Base-by-base conservation (phyloP, 2,888 invertebrate species). In the Temnothorax ravouxi region DNA sequence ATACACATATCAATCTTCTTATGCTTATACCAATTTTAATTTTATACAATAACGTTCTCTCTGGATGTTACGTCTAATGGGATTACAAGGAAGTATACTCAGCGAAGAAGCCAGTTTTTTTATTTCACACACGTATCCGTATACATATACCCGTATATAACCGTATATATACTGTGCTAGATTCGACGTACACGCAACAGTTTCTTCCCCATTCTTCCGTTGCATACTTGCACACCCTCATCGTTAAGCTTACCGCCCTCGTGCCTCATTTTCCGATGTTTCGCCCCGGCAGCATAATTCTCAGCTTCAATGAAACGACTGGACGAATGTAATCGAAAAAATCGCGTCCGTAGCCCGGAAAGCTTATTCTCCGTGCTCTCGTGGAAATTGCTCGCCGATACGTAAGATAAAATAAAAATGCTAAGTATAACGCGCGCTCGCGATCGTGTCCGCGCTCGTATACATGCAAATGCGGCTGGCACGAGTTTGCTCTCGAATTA, bases 271-370 rank as follows among this genome's bases (percentile, higher is more conserved):
- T 54, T 15, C 54, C 69, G 56, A 21, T 50, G 75, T 75, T 82
- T 82, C 21, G 61, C 29, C 34, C 18, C 29, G 50, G 21, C 64
- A 59, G 81, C 83, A 52, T 54, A 85, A 82, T 88, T 85, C 25
- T 18, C 79, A 84, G 34, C 47, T 69, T 3, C 34, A 54, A 67
- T 29, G n/a, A 47, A 64, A 76, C 38, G 62, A 54, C 29, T 2
- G 47, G 47, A 59, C 69, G 6, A 69, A 77, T 15, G 21, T 6
- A 56, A 69, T 69, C 34, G 9, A 54, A 75, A 29, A 47, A 80
- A 81, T 71, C 54, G 77, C 25, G 76, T 76, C 38, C 18, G 3
- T 44, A 41, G 29, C 6, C 6, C 34, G 21, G 21, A 25, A 59
- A 81, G 69, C 79, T 86, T 84, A 82, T 80, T 56, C 66, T 52